Evolutionary conservation across 2,797 vertebrate genomes (phyloP), one percentile per base, ranked within the genome.

Genomic region (Galago senegalensis): DNA sequence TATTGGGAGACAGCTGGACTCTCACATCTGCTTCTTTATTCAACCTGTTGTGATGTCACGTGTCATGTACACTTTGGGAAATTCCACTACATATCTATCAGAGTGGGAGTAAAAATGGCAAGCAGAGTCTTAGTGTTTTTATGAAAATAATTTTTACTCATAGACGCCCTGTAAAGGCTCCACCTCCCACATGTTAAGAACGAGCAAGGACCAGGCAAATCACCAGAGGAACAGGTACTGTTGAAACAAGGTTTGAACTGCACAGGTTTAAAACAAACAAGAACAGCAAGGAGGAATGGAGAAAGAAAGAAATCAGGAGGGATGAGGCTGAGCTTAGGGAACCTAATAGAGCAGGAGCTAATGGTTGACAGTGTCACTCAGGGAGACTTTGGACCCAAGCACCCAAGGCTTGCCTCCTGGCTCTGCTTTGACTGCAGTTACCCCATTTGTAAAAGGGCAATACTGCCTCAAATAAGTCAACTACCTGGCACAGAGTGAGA

Each of bases 51-150:
- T 2, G 8, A 5, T 1, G 61, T 23, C 61, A 8, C 5, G 1
- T 25, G 21, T 5, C 5, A 16, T 1, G 4, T 0, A 8, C 27
- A 53, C 25, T 31, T 65, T 43, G 61, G 37, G 40, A 49, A 87
- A 67, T 21, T 8, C 40, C 37, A 17, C 14, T 5, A 3, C 4
- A 1, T 7, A 27, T 70, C 29, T 23, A 4, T 0, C 3, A 40
- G 46, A 31, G 69, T 17, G 31, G 67, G 23, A 17, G 13, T 9
- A 40, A 21, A 18, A 40, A 23, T 0, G 29, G 56, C 43, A 56
- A 23, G 58, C 25, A 23, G 79, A 73, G 27, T 23, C 21, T 58
- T n/a, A 10, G 25, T 21, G 43, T n/a, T 34, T 21, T 18, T 43
- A n/a, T 8, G 29, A 61, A 77, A 76, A 12, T n/a, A 43, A 2